Evolutionary conservation across 2,113 vertebrate genomes (phyloP).

Genomic region (Ailuropoda melanoleuca): DNA sequence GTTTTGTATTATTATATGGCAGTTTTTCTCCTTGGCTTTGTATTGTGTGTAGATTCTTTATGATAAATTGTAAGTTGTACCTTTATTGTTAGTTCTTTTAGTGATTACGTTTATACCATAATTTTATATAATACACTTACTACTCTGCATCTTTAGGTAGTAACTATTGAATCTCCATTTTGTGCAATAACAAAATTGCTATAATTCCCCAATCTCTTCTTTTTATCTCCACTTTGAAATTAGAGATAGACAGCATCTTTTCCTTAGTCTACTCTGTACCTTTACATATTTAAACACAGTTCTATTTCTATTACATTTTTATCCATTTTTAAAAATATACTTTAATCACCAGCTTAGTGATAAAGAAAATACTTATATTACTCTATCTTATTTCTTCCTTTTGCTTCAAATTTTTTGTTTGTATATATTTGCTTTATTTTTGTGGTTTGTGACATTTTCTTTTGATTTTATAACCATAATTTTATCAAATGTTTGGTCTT

Average conservation of each 20-base stretch:
- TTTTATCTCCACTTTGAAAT: background rate
- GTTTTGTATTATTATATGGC: background rate
- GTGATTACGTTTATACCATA: background rate
- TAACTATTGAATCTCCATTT: background rate
- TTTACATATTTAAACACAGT: background rate
- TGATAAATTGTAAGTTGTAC: background rate
- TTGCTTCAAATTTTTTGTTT: background rate
- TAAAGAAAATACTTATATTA: background rate
- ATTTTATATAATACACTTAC: background rate
- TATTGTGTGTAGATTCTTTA: background rate
- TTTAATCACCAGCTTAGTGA: background rate
- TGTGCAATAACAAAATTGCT: background rate
- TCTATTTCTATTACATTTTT: background rate
- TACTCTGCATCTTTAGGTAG: background rate
- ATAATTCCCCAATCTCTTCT: background rate
- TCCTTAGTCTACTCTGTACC: background rate
- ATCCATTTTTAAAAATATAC: background rate
- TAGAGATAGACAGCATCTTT: background rate
- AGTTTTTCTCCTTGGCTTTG: background rate
- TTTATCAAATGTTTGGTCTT: background rate
- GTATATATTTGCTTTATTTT: background rate
- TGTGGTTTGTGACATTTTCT: constrained; percentile 16
- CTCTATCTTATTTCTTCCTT: background rate
- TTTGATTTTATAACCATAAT: background rate
- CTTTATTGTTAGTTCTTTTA: background rate